Conservation (phyloP, 2,797 vertebrate species). For the Morus bassanus region DNA sequence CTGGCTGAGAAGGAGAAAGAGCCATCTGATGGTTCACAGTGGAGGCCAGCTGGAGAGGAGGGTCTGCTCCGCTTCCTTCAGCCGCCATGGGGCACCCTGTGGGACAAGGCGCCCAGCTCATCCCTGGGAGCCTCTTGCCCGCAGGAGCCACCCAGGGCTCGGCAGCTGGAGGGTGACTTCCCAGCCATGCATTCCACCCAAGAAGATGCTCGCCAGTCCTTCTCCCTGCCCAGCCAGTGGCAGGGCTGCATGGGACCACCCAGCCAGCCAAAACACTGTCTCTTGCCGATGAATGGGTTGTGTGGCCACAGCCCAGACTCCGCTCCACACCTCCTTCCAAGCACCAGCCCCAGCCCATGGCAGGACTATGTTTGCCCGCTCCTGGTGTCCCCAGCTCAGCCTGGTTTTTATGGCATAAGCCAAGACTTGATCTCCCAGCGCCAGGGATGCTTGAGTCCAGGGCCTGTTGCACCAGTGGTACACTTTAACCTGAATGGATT, state of each 20-base stretch:
- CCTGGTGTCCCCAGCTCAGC: neutral
- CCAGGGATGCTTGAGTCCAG: neutral
- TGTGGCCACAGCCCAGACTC: neutral
- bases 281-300: slow-evolving; percentile 12
- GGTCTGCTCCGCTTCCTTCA: neutral
- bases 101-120: neutral
- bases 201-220: neutral
- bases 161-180: slow-evolving; percentile 21
- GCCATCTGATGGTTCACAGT: neutral
- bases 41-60: neutral
- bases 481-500: neutral
- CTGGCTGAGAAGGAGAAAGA: neutral
- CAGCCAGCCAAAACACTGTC: slow-evolving; percentile 23
- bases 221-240: slow-evolving; percentile 1
- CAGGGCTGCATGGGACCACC: neutral
- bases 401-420: neutral
- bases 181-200: neutral
- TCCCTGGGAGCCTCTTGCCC: neutral
- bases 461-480: rapidly evolving
- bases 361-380: neutral
- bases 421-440: neutral
- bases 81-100: neutral
- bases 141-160: neutral
- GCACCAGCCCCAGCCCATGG: neutral
- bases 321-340: neutral